These are phyloP conservation scores for Papilio polyxenes DNA, from an alignment of 1,140 invertebrate species.

Conservation along the genomic window DNA sequence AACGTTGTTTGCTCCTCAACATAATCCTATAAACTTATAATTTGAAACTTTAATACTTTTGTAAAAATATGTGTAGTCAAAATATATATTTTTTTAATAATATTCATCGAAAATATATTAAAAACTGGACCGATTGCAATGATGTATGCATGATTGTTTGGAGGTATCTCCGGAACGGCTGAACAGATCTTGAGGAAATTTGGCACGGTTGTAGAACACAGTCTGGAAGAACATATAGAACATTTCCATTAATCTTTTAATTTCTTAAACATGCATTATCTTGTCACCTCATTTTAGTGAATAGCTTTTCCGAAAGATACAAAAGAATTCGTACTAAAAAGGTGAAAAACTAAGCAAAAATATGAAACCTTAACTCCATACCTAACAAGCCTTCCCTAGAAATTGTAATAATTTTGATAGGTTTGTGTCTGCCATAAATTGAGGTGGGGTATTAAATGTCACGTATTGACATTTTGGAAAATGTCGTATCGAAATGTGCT, in stretches of 20 bases:
- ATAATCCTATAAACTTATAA: neutral
- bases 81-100: no score
- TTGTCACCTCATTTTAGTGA: no score
- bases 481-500: neutral
- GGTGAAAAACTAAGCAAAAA: neutral
- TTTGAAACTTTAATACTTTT: neutral
- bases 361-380: neutral
- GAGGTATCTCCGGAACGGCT: no score
- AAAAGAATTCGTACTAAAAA: neutral
- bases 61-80: no score
- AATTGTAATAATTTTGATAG: slow-evolving; percentile 5
- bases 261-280: neutral
- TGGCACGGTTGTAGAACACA: no score
- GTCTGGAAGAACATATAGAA: no score
- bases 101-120: no score
- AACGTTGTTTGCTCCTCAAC: neutral
- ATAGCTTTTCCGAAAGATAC: no score
- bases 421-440: neutral
- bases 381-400: neutral
- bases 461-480: neutral
- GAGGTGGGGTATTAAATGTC: neutral
- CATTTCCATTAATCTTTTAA: no score
- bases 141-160: no score
- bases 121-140: no score
- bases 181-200: no score